Conservation (phyloP, 2,888 invertebrate species). For the Lampropteryx suffumata region DNA sequence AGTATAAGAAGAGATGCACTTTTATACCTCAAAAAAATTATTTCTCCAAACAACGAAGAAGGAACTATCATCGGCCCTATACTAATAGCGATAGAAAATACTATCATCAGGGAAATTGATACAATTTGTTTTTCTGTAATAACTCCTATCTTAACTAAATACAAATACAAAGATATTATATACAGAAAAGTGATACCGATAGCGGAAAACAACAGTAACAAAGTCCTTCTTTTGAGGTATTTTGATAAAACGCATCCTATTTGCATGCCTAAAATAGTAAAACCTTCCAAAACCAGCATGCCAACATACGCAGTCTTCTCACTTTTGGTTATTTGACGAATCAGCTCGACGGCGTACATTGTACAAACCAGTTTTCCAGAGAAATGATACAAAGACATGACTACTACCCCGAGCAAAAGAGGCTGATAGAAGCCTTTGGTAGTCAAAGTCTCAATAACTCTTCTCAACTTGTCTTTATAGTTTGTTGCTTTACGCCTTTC, state of each 20-base stretch:
- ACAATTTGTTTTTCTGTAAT: conserved; percentile 49
- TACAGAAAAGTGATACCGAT: conserved; percentile 52
- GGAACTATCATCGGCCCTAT: conserved; percentile 62
- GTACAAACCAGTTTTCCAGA: conserved; percentile 55
- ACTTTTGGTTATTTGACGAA: conserved; percentile 49
- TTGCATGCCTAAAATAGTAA: conserved; percentile 61
- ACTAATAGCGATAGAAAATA: conserved; percentile 56
- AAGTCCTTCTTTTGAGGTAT: conserved; percentile 49
- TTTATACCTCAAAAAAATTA: conserved; percentile 55
- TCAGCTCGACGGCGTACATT: conserved; percentile 56
- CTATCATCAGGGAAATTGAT: conserved; percentile 47
- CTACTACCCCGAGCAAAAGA: conserved; percentile 44
- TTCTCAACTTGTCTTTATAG: conserved; percentile 32
- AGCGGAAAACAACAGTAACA: conserved; percentile 48
- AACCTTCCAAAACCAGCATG: conserved; percentile 61
- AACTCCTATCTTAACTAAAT: conserved; percentile 42
- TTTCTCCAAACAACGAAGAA: conserved; percentile 53
- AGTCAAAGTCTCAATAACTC: conserved; percentile 35
- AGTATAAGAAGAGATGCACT: conserved; percentile 47
- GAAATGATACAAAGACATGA: conserved; percentile 50
- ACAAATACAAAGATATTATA: conserved; percentile 54
- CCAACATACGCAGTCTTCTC: conserved; percentile 53
- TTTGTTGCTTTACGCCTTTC: conserved; percentile 24
- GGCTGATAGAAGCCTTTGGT: conserved; percentile 51
- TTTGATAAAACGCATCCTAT: conserved; percentile 53